Conservation (phyloP, 2,888 invertebrate species). For the Deilephila elpenor region DNA sequence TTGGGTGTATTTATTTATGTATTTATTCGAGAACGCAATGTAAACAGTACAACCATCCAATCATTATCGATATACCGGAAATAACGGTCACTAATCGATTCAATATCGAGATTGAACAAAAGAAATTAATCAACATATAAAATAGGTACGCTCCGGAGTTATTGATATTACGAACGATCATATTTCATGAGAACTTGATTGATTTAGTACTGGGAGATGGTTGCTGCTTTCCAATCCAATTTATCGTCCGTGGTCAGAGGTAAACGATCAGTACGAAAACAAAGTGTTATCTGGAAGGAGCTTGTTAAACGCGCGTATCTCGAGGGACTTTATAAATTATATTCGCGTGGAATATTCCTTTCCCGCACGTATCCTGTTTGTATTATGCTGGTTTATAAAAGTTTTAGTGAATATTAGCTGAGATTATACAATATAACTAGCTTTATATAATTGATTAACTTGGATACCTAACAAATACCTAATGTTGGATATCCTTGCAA, state of each 20-base stretch:
- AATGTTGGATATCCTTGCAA: too few species aligned
- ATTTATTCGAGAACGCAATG: not conserved
- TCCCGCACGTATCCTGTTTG: not conserved
- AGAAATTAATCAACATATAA: conserved; percentile 64
- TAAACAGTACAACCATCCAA: conserved; percentile 19
- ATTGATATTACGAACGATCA: conserved; percentile 68
- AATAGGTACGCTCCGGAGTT: conserved; percentile 44
- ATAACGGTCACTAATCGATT: conserved; percentile 39
- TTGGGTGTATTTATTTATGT: too few species aligned
- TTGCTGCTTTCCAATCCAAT: conserved; percentile 72
- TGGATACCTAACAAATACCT: too few species aligned
- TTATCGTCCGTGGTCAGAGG: conserved; percentile 66
- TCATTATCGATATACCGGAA: conserved; percentile 30
- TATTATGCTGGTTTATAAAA: too few species aligned
- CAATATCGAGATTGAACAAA: conserved; percentile 46
- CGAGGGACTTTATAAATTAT: not conserved
- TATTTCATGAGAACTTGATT: conserved; percentile 73
- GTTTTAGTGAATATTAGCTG: too few species aligned
- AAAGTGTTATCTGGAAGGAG: conserved; percentile 50
- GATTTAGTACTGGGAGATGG: conserved; percentile 69
- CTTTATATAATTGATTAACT: too few species aligned
- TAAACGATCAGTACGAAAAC: conserved; percentile 46
- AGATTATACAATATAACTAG: too few species aligned
- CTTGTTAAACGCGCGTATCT: conserved; percentile 25
- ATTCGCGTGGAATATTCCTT: not conserved